Base-by-base conservation (phyloP, 2,113 vertebrate genomes). In the Grallaria varia region DNA sequence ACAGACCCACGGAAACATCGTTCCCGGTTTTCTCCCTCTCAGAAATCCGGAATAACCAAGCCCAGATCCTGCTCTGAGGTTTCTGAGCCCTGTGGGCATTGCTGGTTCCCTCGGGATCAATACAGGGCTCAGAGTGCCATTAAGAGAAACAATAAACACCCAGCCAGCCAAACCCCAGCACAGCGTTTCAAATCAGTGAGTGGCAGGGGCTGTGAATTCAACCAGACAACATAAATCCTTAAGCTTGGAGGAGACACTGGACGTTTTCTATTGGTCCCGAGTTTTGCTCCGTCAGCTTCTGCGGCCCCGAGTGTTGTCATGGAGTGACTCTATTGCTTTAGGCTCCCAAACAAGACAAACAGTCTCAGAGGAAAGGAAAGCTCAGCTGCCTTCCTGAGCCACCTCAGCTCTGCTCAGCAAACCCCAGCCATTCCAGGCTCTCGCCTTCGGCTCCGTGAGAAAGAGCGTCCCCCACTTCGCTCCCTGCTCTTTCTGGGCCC, bases 301-400 rank as follows among this genome's bases (percentile, higher is more conserved):
- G 63, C 45, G 17, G 74, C 55, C 42, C 63, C 44, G 74, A 87
- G 15, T 87, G 77, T 95, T 96, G 93, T 95, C 79, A 60, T 89
- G 88, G 92, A 93, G 82, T 91, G 22, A 9, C 27, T 60, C 39
- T 95, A 78, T 91, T 92, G 91, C 89, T 95, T 94, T 93, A 95
- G 93, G 93, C 91, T 95, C 81, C 78, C 37, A 30, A 87, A 84
- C 77, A 94, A 92, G 82, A 86, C 91, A 95, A 96, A 96, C 62
- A 94, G 64, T 4, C 58, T 5, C 17, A 71, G 81, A 89, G 71
- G 87, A 95, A 94, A 92, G 63, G 45, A 88, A 44, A 94, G 87
- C 93, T 93, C 74, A 72, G 75, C 62, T 83, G 86, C 81, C 67
- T 93, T 91, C 87, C 94, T 96, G 91, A 96, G 35, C 69, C 23